These are phyloP conservation scores for Dendrocincla tyrannina DNA, from an alignment of 2,797 vertebrate genomes.

Conservation along the genomic window DNA sequence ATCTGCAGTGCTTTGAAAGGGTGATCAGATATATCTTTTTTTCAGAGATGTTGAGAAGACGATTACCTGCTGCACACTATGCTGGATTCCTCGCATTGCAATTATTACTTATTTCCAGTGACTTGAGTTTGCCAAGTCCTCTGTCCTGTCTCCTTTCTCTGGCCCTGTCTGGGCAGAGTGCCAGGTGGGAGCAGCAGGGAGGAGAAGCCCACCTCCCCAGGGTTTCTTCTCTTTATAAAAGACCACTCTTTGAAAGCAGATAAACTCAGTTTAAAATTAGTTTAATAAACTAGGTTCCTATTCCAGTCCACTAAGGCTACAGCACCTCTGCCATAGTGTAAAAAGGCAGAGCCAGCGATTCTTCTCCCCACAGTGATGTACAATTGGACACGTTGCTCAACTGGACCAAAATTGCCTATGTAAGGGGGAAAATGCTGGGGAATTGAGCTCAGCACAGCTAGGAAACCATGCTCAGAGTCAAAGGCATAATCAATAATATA, in stretches of 20 bases:
- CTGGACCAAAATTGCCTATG: background rate
- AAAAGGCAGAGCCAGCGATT: background rate
- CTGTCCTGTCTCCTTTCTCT: background rate
- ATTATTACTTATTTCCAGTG: background rate
- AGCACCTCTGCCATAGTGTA: background rate
- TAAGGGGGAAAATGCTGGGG: background rate
- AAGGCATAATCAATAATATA: background rate
- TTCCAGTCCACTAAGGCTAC: background rate
- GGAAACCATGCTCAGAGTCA: background rate
- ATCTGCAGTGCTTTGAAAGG: background rate
- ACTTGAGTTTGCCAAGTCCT: background rate
- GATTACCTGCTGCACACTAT: rapidly evolving
- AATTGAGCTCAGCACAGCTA: background rate
- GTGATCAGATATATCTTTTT: background rate
- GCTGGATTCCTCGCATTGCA: background rate
- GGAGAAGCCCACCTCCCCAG: background rate
- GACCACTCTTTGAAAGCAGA: background rate
- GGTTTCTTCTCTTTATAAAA: background rate
- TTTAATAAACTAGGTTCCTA: background rate
- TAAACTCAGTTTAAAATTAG: background rate
- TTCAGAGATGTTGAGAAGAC: background rate
- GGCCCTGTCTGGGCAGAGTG: background rate
- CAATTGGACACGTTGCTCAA: rapidly evolving
- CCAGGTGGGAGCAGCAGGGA: background rate
- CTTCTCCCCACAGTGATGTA: background rate